Conservation (phyloP, 2,113 vertebrate species). For the Numenius arquata region DNA sequence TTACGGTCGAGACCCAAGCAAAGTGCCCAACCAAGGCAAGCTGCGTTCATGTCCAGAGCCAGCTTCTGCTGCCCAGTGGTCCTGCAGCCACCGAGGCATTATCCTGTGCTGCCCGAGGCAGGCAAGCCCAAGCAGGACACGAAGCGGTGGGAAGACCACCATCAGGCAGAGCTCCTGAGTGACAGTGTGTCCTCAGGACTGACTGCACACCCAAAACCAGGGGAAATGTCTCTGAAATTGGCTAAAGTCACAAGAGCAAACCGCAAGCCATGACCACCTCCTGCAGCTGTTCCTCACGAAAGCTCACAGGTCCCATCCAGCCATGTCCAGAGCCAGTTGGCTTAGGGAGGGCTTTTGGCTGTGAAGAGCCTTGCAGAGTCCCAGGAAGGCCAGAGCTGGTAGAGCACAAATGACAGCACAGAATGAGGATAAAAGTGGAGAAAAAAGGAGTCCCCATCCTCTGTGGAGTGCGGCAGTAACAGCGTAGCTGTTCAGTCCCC, state of each 20-base stretch:
- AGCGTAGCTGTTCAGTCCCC: not conserved
- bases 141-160: not conserved
- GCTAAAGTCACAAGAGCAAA: not conserved
- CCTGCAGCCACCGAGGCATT: not conserved
- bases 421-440: not conserved
- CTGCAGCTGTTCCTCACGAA: not conserved
- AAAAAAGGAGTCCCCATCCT: not conserved
- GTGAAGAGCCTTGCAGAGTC: not conserved
- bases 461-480: not conserved
- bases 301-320: not conserved
- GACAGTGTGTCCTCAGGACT: not conserved
- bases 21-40: not conserved
- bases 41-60: accelerated
- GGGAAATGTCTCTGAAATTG: not conserved
- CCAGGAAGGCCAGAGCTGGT: not conserved
- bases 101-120: not conserved
- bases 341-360: not conserved
- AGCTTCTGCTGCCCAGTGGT: not conserved
- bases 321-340: not conserved
- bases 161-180: not conserved
- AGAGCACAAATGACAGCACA: not conserved
- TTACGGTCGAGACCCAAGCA: not conserved
- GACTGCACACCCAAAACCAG: not conserved
- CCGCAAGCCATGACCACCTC: not conserved
- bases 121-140: not conserved